Evolutionary conservation across 2,797 vertebrate species (phyloP).

Genomic region (Buphagus erythrorhynchus): DNA sequence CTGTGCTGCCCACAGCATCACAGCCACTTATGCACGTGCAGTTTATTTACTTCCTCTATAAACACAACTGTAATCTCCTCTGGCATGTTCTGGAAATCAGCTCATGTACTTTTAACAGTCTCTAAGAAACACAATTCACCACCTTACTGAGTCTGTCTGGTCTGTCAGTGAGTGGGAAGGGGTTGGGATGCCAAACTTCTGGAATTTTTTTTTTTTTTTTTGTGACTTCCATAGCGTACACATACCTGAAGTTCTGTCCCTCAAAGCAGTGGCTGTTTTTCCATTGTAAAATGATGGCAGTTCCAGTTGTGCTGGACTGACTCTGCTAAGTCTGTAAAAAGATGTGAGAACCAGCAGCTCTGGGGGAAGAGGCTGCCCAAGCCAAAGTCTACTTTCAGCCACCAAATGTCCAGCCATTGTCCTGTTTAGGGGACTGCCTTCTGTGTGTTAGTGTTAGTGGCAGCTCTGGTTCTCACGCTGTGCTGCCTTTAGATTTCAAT

Average conservation of each 20-base stretch:
- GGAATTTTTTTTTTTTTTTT: not conserved
- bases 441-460: not conserved
- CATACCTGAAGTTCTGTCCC: not conserved
- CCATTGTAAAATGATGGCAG: not conserved
- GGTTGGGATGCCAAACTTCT: not conserved
- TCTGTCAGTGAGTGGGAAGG: conserved; percentile 12
- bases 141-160: conserved; percentile 38
- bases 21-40: conserved; percentile 7
- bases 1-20: not conserved
- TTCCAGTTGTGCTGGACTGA: not conserved
- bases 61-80: conserved; percentile 35
- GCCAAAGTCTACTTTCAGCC: not conserved
- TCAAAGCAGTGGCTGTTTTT: not conserved
- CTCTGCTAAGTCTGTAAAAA: not conserved
- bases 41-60: conserved; percentile 33
- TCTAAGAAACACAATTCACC: conserved; percentile 50
- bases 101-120: conserved; percentile 51
- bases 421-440: not conserved
- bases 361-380: not conserved
- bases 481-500: not conserved
- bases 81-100: conserved; percentile 46
- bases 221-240: not conserved
- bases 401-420: no score
- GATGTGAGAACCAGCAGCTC: not conserved
- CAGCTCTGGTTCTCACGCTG: no score